phyloP scores from a whole-genome alignment of 1,140 invertebrate species.

The Drosophila erecta region DNA sequence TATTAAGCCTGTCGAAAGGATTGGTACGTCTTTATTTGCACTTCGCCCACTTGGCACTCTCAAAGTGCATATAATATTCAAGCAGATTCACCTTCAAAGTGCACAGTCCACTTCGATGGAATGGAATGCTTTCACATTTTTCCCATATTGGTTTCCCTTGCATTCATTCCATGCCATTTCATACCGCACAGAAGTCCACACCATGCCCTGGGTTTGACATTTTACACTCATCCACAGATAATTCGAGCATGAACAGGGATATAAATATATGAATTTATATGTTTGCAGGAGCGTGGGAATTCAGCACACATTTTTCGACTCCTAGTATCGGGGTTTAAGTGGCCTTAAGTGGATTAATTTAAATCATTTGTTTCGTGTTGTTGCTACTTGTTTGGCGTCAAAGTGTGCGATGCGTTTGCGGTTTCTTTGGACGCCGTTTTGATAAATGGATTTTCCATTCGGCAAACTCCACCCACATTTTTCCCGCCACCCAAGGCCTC shows the following conservation, averaged over 20 bases:
- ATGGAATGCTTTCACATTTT: slow-evolving; percentile 23
- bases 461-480: slow-evolving; percentile 36
- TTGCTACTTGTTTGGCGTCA: slow-evolving; percentile 41
- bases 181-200: slow-evolving; percentile 3
- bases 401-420: slow-evolving; percentile 49
- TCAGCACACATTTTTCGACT: slow-evolving; percentile 35
- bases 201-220: slow-evolving; percentile 28
- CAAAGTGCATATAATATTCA: not conserved
- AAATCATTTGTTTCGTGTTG: slow-evolving; percentile 68
- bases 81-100: slow-evolving; percentile 6
- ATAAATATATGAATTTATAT: slow-evolving; percentile 4
- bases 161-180: slow-evolving; percentile 18
- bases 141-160: slow-evolving; percentile 6
- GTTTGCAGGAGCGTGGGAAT: slow-evolving; percentile 15
- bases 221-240: slow-evolving; percentile 30
- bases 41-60: slow-evolving; percentile 5
- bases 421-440: slow-evolving; percentile 49
- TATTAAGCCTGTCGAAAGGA: not conserved
- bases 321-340: slow-evolving; percentile 49
- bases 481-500: slow-evolving; percentile 6
- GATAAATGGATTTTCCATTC: slow-evolving; percentile 76
- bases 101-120: slow-evolving; percentile 18
- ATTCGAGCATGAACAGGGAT: slow-evolving; percentile 7
- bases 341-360: slow-evolving; percentile 78
- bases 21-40: slow-evolving; percentile 2